Conservation (phyloP, 1,140 invertebrate genomes). For the Camponotus pennsylvanicus region DNA sequence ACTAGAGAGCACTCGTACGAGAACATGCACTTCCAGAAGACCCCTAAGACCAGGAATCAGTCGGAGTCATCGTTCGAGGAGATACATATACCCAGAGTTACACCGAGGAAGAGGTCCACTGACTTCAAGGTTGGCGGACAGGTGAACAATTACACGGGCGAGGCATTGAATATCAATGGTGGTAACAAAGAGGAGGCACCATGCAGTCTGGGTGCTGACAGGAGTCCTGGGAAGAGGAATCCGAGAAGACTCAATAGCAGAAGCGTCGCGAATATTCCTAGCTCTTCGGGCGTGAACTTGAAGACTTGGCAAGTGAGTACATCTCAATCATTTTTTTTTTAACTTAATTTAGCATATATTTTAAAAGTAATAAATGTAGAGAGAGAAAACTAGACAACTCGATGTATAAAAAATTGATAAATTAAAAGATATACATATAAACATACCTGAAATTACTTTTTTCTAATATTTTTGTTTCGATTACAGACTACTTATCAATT, state of each 20-base stretch:
- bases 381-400: not conserved
- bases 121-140: constrained; percentile 82
- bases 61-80: constrained; percentile 77
- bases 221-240: constrained; percentile 73
- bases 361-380: not conserved
- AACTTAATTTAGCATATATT: too few relatives aligned
- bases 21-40: constrained; percentile 77
- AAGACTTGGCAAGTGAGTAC: constrained; percentile 79
- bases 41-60: constrained; percentile 56
- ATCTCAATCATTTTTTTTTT: not conserved
- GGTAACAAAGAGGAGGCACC: constrained; percentile 75
- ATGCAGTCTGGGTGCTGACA: constrained; percentile 76
- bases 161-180: not conserved
- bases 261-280: constrained; percentile 81
- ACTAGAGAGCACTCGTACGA: constrained; percentile 75
- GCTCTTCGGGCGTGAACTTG: constrained; percentile 69
- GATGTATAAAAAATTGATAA: too few relatives aligned
- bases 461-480: not conserved
- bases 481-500: not conserved
- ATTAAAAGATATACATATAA: too few relatives aligned
- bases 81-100: constrained; percentile 82
- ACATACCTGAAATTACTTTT: too few relatives aligned
- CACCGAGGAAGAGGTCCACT: constrained; percentile 73
- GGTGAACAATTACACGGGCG: constrained; percentile 74
- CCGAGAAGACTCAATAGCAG: constrained; percentile 76